phyloP scores from a whole-genome alignment of 2,888 invertebrate species.

The Hofmannophila pseudospretella region DNA sequence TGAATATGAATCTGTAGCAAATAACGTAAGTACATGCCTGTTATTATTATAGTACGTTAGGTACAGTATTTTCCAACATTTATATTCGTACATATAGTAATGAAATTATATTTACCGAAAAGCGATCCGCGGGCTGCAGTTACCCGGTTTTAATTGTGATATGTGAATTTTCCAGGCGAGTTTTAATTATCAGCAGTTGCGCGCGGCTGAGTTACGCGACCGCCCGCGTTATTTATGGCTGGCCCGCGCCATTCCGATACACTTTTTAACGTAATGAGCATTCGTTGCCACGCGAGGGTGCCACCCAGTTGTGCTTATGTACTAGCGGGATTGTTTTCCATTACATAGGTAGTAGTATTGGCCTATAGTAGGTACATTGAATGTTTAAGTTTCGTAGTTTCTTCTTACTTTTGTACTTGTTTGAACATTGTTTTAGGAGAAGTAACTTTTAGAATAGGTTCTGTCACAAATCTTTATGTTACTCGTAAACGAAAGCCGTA shows the following conservation, averaged over 20 bases:
- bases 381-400: too few relatives aligned
- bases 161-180: slow-evolving; percentile 76
- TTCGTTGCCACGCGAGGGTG: slow-evolving; percentile 44
- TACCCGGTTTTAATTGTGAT: slow-evolving; percentile 73
- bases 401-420: too few relatives aligned
- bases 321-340: slow-evolving; percentile 33
- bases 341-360: too few relatives aligned
- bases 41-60: too few relatives aligned
- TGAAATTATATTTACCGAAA: slow-evolving; percentile 43
- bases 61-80: not conserved
- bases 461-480: too few relatives aligned
- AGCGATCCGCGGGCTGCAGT: slow-evolving; percentile 55
- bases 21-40: too few relatives aligned
- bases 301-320: slow-evolving; percentile 31
- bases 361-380: too few relatives aligned
- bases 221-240: slow-evolving; percentile 76
- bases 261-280: slow-evolving; percentile 77
- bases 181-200: slow-evolving; percentile 78
- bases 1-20: too few relatives aligned
- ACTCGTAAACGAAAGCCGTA: too few relatives aligned
- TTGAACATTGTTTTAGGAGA: too few relatives aligned
- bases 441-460: too few relatives aligned
- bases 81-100: slow-evolving; percentile 4
- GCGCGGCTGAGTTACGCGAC: slow-evolving; percentile 75
- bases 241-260: slow-evolving; percentile 69